Conservation (phyloP, 2,113 vertebrate species). For the Rhynchopsitta pachyrhyncha region DNA sequence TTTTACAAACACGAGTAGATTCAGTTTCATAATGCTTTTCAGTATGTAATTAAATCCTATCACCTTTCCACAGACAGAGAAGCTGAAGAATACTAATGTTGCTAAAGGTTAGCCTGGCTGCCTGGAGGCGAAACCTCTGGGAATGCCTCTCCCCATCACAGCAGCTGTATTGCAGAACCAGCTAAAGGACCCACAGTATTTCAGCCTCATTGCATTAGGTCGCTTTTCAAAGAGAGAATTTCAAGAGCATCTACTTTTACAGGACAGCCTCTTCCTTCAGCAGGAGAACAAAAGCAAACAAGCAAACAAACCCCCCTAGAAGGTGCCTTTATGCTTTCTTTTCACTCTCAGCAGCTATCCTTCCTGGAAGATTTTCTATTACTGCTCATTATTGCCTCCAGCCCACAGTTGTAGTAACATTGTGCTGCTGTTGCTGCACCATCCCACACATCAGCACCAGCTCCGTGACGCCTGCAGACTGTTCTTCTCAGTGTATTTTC, state of each 20-base stretch:
- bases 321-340: background rate
- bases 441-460: rapidly evolving
- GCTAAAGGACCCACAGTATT: background rate
- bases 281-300: background rate
- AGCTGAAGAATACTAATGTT: background rate
- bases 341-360: background rate
- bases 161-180: background rate
- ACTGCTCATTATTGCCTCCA: background rate
- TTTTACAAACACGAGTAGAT: background rate
- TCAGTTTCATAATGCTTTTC: background rate
- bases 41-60: slow-evolving; percentile 7
- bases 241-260: background rate
- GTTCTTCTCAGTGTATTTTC: rapidly evolving
- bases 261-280: background rate
- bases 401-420: rapidly evolving
- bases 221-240: background rate
- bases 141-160: background rate
- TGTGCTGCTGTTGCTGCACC: background rate
- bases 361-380: background rate
- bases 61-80: slow-evolving; percentile 5
- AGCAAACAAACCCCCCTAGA: background rate
- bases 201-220: background rate
- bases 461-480: rapidly evolving
- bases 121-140: background rate
- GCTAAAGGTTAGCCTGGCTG: background rate